These are phyloP conservation scores for Arvicanthis niloticus DNA, from an alignment of 2,113 vertebrate species.

Conservation along the genomic window DNA sequence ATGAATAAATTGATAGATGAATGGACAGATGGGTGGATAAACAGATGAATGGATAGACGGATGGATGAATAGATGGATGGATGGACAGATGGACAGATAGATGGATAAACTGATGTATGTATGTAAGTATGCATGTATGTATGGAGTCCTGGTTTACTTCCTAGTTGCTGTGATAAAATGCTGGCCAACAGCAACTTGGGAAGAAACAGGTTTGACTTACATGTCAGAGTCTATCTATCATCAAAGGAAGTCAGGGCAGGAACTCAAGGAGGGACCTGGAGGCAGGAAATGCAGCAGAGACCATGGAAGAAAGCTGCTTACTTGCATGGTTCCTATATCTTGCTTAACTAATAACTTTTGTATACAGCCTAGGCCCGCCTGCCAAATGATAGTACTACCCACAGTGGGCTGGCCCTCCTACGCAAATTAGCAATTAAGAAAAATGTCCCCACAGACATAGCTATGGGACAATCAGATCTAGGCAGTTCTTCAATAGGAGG, in stretches of 20 bases:
- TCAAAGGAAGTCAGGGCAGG: background rate
- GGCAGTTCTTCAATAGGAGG: background rate
- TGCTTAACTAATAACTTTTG: background rate
- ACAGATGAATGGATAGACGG: too few relatives aligned
- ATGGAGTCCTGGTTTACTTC: background rate
- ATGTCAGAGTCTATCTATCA: background rate
- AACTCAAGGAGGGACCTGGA: background rate
- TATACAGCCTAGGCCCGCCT: background rate
- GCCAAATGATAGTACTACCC: background rate
- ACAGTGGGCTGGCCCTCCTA: background rate
- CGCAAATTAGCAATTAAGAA: background rate
- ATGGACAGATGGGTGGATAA: too few relatives aligned
- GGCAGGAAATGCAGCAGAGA: background rate
- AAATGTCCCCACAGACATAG: background rate
- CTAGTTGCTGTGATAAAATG: background rate
- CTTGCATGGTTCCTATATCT: rapidly evolving
- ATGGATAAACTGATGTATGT: too few relatives aligned
- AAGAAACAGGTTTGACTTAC: background rate
- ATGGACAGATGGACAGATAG: too few relatives aligned
- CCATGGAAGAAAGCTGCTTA: background rate
- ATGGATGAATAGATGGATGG: too few relatives aligned
- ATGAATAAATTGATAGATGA: too few relatives aligned
- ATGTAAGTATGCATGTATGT: too few relatives aligned
- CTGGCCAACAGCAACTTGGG: background rate
- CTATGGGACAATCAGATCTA: background rate